Percentiles rank a stretch among this genome's conserved stretches.
Conservation (phyloP, 2,888 invertebrate species). For the Pachycephus smyrnensis region DNA sequence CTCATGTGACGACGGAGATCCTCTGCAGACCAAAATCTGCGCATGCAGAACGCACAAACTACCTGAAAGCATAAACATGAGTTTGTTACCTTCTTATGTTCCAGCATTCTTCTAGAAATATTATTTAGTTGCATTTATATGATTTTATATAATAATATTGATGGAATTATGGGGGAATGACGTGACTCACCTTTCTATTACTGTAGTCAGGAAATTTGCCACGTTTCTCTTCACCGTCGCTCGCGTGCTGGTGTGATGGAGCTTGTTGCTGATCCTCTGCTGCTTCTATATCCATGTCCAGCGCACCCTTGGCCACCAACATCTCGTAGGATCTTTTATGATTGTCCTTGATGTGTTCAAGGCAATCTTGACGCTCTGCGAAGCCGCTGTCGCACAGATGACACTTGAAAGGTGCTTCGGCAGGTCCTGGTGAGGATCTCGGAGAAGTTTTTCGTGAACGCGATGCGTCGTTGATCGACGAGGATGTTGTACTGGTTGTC, state of each 20-base stretch:
- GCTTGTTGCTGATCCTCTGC: conserved; percentile 62
- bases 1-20: conserved; percentile 94
- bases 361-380: conserved; percentile 80
- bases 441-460: conserved; percentile 55
- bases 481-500: neutral
- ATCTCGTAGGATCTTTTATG: conserved; percentile 85
- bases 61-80: conserved; percentile 68
- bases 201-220: conserved; percentile 89
- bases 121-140: neutral
- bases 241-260: conserved; percentile 66
- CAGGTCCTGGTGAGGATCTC: conserved; percentile 62
- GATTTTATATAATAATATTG: neutral
- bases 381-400: conserved; percentile 93
- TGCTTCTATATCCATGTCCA: conserved; percentile 72
- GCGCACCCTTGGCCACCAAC: conserved; percentile 84
- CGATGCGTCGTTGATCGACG: conserved; percentile 35
- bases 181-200: conserved; percentile 78
- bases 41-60: conserved; percentile 91
- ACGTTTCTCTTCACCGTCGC: conserved; percentile 78
- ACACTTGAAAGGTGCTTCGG: conserved; percentile 88
- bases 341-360: conserved; percentile 82
- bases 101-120: neutral
- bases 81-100: neutral
- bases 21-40: conserved; percentile 95
- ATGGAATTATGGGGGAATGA: neutral